Evolutionary conservation across 2,888 invertebrate genomes (phyloP), one percentile per base, ranked within the genome.

Genomic region (Ormyrus labotus): DNA sequence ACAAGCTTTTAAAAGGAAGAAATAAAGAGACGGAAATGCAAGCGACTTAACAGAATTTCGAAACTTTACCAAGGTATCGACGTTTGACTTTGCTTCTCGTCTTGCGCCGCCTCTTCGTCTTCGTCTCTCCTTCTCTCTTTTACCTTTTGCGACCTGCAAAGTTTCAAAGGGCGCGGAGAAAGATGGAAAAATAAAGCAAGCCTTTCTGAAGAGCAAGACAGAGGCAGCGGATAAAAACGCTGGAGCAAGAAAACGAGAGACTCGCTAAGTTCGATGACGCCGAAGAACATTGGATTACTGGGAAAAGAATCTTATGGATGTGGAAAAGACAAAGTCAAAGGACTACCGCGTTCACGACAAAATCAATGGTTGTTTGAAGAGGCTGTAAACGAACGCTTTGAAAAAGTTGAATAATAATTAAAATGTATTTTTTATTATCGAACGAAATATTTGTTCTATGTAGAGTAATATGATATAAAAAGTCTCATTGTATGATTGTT

Each of bases 51-150:
- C 50, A 10, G 58, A 65, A 74, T 65, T 74, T 67, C 48, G 57
- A 74, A 65, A 74, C 67, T 74, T 74, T 58, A 58, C 47, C 50
- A 57, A 45, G 11, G 65, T 74, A 74, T 74, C 64, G 74, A 65
- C 57, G 60, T 67, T 74, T 65, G 65, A 74, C 64, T 65, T 65
- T 74, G 58, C 19, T 65, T 60, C 61, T 50, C 51, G 50, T 34
- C 60, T 61, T 71, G 48, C 10, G 58, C 48, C 11, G 10, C n/a
- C 7, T 45, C 11, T 51, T n/a, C 34, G 10, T 34, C 57, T 55
- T 8, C 45, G 10, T 10, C 11, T 13, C 19, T 57, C 19, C 50
- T 58, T 9, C 48, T 34, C 47, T 11, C 61, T 72, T 53, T 64
- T 57, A n/a, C 55, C 47, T 65, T 57, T 55, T 57, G 65, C 34